Conservation (phyloP, 2,113 vertebrate species). For the Isurus oxyrinchus region DNA sequence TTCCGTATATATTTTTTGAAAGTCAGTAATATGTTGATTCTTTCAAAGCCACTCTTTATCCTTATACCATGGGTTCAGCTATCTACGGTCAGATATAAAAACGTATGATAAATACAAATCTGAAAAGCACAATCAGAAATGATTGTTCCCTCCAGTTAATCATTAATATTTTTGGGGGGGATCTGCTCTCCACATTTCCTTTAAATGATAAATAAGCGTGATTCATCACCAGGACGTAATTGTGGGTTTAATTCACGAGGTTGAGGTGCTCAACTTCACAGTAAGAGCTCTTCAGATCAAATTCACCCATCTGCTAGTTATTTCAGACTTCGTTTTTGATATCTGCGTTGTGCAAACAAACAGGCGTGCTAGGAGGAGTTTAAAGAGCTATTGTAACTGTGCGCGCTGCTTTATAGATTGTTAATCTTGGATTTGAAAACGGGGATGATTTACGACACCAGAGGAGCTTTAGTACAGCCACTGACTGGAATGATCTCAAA, state of each 20-base stretch:
- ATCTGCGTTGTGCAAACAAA: conserved; percentile 40
- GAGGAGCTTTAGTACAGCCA: neutral
- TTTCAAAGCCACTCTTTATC: neutral
- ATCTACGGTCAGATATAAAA: neutral
- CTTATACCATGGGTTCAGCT: neutral
- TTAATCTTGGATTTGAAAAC: neutral
- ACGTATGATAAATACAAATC: conserved; percentile 29
- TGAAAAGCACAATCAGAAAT: conserved; percentile 42
- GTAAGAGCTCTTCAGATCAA: conserved; percentile 41
- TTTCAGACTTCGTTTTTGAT: conserved; percentile 39
- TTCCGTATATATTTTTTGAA: neutral
- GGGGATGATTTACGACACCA: neutral
- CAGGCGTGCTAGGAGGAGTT: conserved; percentile 36
- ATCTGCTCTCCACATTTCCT: conserved; percentile 62
- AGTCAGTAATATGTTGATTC: conserved; percentile 10
- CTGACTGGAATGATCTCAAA: neutral
- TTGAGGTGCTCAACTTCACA: conserved; percentile 39
- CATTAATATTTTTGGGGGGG: conserved; percentile 57
- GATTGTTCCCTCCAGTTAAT: conserved; percentile 65
- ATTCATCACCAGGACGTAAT: conserved; percentile 49
- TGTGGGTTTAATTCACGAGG: conserved; percentile 50
- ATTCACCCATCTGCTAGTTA: conserved; percentile 37
- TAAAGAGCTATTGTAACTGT: conserved; percentile 39
- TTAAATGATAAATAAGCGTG: conserved; percentile 66
- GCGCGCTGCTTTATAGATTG: neutral